Evolutionary conservation across 2,113 vertebrate species (phyloP).

Genomic region (Myanophis thanlyinensis): DNA sequence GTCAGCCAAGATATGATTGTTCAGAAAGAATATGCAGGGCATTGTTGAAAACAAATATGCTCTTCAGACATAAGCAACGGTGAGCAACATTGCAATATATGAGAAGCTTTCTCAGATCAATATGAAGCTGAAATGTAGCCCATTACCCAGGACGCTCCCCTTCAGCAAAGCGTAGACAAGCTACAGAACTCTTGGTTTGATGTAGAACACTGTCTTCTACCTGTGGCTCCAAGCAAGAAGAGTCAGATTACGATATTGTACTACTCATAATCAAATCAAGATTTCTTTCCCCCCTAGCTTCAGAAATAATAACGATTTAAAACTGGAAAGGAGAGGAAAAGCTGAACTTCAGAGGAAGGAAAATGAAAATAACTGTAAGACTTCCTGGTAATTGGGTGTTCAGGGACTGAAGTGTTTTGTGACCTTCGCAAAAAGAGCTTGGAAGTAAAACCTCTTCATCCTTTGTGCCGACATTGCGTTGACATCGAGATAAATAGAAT

Average conservation of each 20-base stretch:
- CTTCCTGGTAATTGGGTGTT: constrained; percentile 4
- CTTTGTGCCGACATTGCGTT: neutral
- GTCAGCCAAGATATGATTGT: neutral
- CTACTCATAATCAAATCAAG: constrained; percentile 10
- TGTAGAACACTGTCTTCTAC: neutral
- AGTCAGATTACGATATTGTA: constrained; percentile 13
- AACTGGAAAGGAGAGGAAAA: neutral
- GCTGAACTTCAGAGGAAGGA: neutral
- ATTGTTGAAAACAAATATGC: neutral
- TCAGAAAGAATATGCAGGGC: neutral
- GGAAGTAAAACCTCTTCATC: neutral
- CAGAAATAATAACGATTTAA: constrained; percentile 9
- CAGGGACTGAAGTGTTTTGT: neutral
- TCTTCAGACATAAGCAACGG: neutral
- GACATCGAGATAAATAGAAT: neutral
- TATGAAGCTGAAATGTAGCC: neutral
- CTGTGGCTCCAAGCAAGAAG: neutral
- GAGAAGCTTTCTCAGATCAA: constrained; percentile 13
- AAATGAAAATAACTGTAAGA: neutral
- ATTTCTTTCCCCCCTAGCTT: neutral
- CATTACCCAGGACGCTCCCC: neutral
- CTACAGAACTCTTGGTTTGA: neutral
- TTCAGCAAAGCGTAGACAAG: neutral
- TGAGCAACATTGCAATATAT: neutral
- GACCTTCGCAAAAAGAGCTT: neutral